These are phyloP conservation scores for Temnopleurus reevesii DNA, from an alignment of 53 echinoderm and acorn worm genomes.

Conservation along the genomic window DNA sequence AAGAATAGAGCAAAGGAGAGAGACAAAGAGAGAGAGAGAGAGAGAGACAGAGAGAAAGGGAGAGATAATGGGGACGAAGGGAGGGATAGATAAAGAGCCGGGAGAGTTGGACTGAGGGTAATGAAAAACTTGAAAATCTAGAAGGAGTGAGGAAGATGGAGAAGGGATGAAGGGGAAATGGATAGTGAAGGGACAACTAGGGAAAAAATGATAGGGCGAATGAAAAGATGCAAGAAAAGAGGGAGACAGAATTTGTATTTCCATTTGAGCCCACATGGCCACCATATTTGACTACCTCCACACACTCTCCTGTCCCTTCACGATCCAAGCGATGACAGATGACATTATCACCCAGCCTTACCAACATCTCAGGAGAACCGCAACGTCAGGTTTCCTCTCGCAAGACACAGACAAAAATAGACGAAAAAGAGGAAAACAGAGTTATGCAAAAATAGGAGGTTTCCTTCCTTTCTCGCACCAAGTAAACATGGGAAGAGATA, in stretches of 20 bases:
- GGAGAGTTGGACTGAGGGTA: too few species aligned
- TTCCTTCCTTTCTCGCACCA: background rate
- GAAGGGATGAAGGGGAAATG: too few species aligned
- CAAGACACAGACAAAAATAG: constrained; percentile 7
- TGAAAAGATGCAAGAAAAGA: too few species aligned
- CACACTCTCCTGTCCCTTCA: background rate
- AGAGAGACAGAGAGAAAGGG: background rate
- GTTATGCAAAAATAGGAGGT: constrained; percentile 20
- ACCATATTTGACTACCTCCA: too few species aligned
- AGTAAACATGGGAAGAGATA: background rate
- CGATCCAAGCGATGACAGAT: background rate
- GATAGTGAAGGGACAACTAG: too few species aligned
- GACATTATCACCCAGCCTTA: constrained; percentile 5
- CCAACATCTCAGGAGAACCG: background rate
- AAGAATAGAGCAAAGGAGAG: background rate
- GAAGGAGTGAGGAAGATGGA: too few species aligned
- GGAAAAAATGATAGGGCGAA: too few species aligned
- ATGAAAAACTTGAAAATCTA: too few species aligned
- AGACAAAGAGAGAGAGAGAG: background rate
- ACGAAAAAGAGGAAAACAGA: background rate
- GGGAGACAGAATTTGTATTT: too few species aligned
- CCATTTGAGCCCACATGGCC: too few species aligned
- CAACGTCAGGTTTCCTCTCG: background rate
- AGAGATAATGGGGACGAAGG: background rate
- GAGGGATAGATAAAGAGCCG: too few species aligned